These are phyloP conservation scores for Bombylius discolor DNA, from an alignment of 2,888 invertebrate genomes.

Conservation along the genomic window DNA sequence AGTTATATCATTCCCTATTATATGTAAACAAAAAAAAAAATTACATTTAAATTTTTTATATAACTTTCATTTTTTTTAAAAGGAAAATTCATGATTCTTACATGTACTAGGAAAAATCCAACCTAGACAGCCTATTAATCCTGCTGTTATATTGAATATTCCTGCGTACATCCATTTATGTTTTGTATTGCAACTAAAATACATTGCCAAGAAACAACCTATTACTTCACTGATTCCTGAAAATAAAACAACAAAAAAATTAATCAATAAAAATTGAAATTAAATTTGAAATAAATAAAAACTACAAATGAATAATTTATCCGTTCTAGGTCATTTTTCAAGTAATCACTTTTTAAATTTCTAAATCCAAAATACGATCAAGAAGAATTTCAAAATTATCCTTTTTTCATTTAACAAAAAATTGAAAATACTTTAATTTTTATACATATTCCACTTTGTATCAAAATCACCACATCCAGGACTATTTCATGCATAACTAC, in stretches of 20 bases:
- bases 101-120: conserved; percentile 30
- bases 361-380: no score
- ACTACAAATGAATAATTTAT: no score
- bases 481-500: no score
- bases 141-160: conserved; percentile 31
- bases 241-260: neutral
- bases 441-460: no score
- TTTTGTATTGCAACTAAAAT: conserved; percentile 29
- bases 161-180: conserved; percentile 36
- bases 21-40: neutral
- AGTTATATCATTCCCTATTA: conserved; percentile 26
- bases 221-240: conserved; percentile 34
- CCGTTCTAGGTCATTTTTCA: no score
- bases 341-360: no score
- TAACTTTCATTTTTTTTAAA: neutral
- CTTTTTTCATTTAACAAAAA: no score
- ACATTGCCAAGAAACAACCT: conserved; percentile 34
- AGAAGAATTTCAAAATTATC: no score
- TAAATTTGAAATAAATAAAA: no score
- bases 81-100: conserved; percentile 17
- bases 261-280: neutral
- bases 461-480: no score
- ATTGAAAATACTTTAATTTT: no score
- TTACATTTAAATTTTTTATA: conserved; percentile 2
- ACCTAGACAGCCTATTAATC: conserved; percentile 33